Conservation (phyloP, 2,113 vertebrate genomes). For the Camarhynchus parvulus region DNA sequence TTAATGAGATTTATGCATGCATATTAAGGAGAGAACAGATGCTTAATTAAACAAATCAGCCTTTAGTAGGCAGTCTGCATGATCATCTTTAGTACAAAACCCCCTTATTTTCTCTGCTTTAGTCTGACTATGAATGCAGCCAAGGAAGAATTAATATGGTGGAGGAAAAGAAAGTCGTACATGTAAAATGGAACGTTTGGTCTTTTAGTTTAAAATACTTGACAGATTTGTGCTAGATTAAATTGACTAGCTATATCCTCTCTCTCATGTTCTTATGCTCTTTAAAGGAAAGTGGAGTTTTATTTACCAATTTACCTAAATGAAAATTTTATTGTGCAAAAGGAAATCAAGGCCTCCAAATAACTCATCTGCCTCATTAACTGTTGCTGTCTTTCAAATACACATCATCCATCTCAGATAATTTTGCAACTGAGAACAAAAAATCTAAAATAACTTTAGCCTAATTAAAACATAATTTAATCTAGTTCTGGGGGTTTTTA, state of each 20-base stretch:
- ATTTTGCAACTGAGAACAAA: conserved; percentile 5
- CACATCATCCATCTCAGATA: not conserved
- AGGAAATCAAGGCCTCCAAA: conserved; percentile 18
- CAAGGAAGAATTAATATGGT: conserved; percentile 32
- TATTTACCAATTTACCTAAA: conserved; percentile 53
- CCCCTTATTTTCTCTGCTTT: conserved; percentile 59
- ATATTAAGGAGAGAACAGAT: conserved; percentile 75
- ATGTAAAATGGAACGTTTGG: not conserved
- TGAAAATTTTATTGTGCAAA: conserved; percentile 41
- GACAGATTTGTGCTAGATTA: conserved; percentile 18
- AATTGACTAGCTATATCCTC: conserved; percentile 16
- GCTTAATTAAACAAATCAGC: conserved; percentile 80
- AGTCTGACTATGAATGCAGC: conserved; percentile 46
- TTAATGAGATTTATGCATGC: conserved; percentile 75
- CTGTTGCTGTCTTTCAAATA: not conserved
- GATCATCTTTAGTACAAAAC: conserved; percentile 66
- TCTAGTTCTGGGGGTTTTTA: not conserved
- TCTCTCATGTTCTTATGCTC: not conserved
- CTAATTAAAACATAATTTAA: conserved; percentile 15
- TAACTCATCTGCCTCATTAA: not conserved
- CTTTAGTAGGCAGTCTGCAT: conserved; percentile 64
- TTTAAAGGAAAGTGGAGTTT: conserved; percentile 11
- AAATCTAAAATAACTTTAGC: not conserved
- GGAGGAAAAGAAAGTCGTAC: conserved; percentile 17
- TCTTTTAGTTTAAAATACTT: conserved; percentile 32